Percentiles rank a stretch among this genome's conserved stretches.
Conservation (phyloP, 2,113 vertebrate genomes). For the Macquaria ambigua region DNA sequence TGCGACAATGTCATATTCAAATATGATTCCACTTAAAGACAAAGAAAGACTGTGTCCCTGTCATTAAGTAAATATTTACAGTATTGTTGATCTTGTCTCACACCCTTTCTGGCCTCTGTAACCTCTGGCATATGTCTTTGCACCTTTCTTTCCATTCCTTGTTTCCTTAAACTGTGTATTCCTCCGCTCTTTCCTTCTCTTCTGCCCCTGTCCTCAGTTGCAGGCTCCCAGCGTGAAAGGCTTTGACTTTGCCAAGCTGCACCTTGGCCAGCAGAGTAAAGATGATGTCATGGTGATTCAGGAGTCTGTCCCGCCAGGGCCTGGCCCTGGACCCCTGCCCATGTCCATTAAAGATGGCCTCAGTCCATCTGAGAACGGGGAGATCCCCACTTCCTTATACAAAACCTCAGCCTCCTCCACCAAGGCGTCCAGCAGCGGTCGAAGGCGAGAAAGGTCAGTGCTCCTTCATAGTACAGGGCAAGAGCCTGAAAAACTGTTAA, state of each 20-base stretch:
- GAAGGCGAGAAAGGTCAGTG: constrained; percentile 91
- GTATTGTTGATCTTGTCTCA: background rate
- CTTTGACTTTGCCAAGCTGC: constrained; percentile 98
- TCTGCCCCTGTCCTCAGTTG: constrained; percentile 81
- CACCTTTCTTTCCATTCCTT: background rate
- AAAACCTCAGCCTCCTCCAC: constrained; percentile 84
- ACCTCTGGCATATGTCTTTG: background rate
- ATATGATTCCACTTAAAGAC: background rate
- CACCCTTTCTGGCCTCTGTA: background rate
- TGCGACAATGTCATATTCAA: background rate
- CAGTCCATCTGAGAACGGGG: constrained; percentile 91
- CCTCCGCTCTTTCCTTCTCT: background rate
- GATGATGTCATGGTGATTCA: constrained; percentile 96
- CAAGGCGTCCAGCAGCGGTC: constrained; percentile 88
- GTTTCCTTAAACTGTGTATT: background rate
- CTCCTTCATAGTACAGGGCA: background rate
- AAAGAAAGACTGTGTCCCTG: background rate
- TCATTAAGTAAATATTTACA: background rate
- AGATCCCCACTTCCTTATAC: constrained; percentile 90
- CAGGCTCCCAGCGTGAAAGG: constrained; percentile 97
- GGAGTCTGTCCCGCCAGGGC: constrained; percentile 80
- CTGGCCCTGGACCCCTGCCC: constrained; percentile 82
- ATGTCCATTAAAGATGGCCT: constrained; percentile 88
- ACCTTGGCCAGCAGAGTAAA: constrained; percentile 97
- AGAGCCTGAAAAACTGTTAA: background rate